Evolutionary conservation across 1,140 invertebrate species (phyloP), one percentile per base, ranked within the genome.

Genomic region (Fopius arisanus): DNA sequence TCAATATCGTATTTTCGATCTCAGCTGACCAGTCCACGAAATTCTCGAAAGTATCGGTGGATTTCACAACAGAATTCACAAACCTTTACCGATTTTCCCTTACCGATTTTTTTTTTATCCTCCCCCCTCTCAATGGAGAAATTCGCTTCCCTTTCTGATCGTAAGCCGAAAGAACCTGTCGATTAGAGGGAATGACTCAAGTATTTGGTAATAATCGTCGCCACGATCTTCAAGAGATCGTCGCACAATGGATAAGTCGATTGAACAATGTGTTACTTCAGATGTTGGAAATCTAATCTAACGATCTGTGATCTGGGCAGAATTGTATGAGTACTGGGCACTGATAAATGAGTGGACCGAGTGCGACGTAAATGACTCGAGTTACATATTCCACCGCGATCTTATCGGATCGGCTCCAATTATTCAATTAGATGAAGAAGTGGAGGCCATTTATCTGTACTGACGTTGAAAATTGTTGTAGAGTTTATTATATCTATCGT

Each of bases 1-100:
- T 80, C 80, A 83, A 84, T 84, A 81, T 81, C 66, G 51, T 78
- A 76, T 74, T 78, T 82, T 80, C 65, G 74, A 83, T 82, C 81
- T 81, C 75, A 72, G 54, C 54, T 23, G 54, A 59, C 26, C 23
- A 59, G 23, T 14, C 23, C 54, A 26, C 21, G 23, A 59, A 28
- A 59, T 19, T 19, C 23, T 59, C 54, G 10, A 59, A 37, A 37
- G 33, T 37, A 7, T 37, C 33, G 33, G 7, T 10, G 33, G 7
- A 37, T 37, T 37, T 37, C 33, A 37, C 33, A 10, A 10, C 33
- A 37, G 33, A 37, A 37, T 37, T 37, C 33, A 3, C 33, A 33
- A 33, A 9, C 9, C 31, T 33, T 12, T 1, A 37, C 33, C 3
- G 12, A 37, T 37, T 37, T 37, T 37, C 33, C 9, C 33, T 10